phyloP scores from a whole-genome alignment of 2,888 invertebrate species.

The Diarsia rubi region DNA sequence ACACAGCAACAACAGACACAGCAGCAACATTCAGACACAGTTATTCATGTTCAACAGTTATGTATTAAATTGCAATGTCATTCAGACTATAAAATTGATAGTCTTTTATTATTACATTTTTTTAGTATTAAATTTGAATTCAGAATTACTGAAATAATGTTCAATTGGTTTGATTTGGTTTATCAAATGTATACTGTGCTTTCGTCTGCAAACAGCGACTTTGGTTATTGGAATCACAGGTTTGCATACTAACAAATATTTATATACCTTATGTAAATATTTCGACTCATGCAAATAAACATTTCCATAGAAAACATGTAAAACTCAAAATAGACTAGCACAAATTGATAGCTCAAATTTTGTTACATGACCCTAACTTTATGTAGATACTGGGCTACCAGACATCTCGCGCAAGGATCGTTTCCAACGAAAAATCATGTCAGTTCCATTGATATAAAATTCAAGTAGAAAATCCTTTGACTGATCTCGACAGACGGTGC shows the following conservation, averaged over 20 bases:
- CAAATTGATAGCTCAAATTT: conserved; percentile 18
- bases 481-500: conserved; percentile 25
- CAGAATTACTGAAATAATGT: no score
- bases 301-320: background rate
- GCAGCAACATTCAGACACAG: no score
- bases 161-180: no score
- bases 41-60: no score
- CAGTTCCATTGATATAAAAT: conserved; percentile 52
- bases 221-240: background rate
- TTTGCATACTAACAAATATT: background rate
- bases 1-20: no score
- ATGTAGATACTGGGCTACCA: conserved; percentile 31
- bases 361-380: background rate
- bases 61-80: no score
- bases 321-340: conserved; percentile 7
- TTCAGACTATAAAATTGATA: no score
- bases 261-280: background rate
- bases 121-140: no score
- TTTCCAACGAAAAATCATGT: conserved; percentile 39
- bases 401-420: conserved; percentile 10
- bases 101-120: no score
- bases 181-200: no score
- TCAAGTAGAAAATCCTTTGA: conserved; percentile 50
- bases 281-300: background rate
- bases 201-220: no score